Percentiles rank a stretch among this genome's conserved stretches.
Evolutionary conservation across 1,140 invertebrate species (phyloP).

Genomic region (Hesperophylax magnus): DNA sequence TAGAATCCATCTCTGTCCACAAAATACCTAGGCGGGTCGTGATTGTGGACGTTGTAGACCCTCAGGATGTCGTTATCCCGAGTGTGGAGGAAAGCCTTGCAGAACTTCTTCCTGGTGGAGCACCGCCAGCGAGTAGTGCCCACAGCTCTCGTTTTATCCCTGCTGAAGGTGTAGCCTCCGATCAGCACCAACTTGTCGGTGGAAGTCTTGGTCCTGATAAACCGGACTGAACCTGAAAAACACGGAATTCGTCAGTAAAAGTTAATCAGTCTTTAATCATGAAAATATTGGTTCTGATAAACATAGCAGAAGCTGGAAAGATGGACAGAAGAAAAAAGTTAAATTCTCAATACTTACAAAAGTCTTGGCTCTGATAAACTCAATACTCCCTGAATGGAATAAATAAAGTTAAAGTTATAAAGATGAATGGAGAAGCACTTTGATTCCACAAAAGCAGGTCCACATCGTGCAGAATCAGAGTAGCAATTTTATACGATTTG

Average conservation of each 20-base stretch:
- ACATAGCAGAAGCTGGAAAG: neutral
- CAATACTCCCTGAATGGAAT: no score
- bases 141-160: neutral
- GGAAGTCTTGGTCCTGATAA: neutral
- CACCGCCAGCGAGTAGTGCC: constrained; percentile 6
- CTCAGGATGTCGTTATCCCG: neutral
- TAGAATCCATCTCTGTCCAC: neutral
- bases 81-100: neutral
- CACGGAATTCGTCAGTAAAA: no score
- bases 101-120: constrained; percentile 1
- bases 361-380: no score
- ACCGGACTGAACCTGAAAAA: neutral
- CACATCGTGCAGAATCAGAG: no score
- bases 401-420: no score
- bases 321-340: neutral
- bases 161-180: constrained; percentile 15
- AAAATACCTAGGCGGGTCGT: constrained; percentile 13
- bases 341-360: neutral
- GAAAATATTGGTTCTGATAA: neutral
- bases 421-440: no score
- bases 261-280: no score
- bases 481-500: no score
- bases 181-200: constrained; percentile 12
- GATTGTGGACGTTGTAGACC: constrained; percentile 20
- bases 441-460: no score